A percentile compares a stretch with the other conserved stretches of the same genome.
Evolutionary conservation across 2,888 invertebrate species (phyloP).

Genomic region (Keiferia lycopersicella): DNA sequence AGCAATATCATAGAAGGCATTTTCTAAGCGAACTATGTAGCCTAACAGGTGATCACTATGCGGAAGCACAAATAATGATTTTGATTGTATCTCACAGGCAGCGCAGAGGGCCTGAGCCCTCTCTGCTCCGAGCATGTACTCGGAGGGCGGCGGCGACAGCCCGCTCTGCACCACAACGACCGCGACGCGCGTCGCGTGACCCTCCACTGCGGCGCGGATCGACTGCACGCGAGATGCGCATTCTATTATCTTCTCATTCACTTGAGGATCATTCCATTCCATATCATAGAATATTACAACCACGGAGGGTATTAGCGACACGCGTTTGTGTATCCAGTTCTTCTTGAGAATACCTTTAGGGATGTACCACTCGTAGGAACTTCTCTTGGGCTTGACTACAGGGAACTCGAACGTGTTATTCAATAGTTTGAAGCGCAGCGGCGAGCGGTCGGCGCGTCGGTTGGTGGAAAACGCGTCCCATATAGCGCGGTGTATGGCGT

Average conservation of each 20-base stretch:
- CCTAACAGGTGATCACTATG: slow-evolving; percentile 93
- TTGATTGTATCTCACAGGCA: slow-evolving; percentile 95
- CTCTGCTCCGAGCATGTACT: slow-evolving; percentile 93
- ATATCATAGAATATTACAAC: slow-evolving; percentile 97
- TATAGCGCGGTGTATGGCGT: slow-evolving; percentile 93
- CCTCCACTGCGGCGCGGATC: slow-evolving; percentile 87
- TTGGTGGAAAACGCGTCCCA: slow-evolving; percentile 96
- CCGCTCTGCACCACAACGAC: slow-evolving; percentile 95
- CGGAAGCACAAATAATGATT: slow-evolving; percentile 95
- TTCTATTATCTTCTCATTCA: slow-evolving; percentile 97
- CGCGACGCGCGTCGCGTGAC: slow-evolving; percentile 88
- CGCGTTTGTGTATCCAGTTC: slow-evolving; percentile 97
- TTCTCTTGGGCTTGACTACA: slow-evolving; percentile 91
- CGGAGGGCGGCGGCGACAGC: slow-evolving; percentile 88
- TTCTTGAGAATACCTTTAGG: slow-evolving; percentile 96
- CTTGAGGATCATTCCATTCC: slow-evolving; percentile 97
- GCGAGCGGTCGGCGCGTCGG: slow-evolving; percentile 89
- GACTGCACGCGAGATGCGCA: slow-evolving; percentile 95
- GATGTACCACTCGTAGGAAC: slow-evolving; percentile 97
- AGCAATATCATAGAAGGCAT: slow-evolving; percentile 95
- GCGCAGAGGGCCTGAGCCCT: slow-evolving; percentile 94
- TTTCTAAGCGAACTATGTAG: slow-evolving; percentile 90
- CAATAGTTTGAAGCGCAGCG: slow-evolving; percentile 91
- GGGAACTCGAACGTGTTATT: slow-evolving; percentile 93
- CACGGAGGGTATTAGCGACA: slow-evolving; percentile 94